Base-by-base conservation (phyloP, 2,797 vertebrate genomes). In the Karalla daura region DNA sequence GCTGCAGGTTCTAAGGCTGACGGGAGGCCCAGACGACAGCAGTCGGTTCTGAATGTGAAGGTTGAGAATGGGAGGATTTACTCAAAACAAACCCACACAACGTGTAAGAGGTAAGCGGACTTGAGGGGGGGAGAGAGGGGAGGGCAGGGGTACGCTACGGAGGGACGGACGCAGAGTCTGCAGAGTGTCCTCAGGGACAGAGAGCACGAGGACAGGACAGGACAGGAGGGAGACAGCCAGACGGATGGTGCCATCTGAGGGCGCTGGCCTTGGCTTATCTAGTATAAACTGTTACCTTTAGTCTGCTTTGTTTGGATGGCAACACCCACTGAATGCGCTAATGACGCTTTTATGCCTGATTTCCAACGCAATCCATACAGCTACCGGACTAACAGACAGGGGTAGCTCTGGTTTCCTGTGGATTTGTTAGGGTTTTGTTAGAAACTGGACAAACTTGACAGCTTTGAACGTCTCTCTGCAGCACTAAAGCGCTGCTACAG, bases 1-100 rank as follows among this genome's bases (percentile, higher is more conserved):
- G 92, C 92, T 94, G 94, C 93, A 94, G 93, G 92, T 93, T 94
- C 93, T 95, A 91, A 94, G 94, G 92, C 93, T 94, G 93, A 93
- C 91, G 54, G 93, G 94, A 85, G 94, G 93, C 90, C 93, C 94
- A 80, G 93, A 95, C 76, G 93, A 95, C 92, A 95, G 93, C 91
- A 94, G 92, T 70, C 92, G 93, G 88, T 94, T 95, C 94, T 95
- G 92, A 94, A 93, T 93, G 90, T 93, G 91, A 84, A 91, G 90
- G 92, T 94, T 88, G 85, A 92, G 79, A 91, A 92, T 83, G 87
- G 90, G 86, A 90, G 86, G 86, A 84, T 92, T 92, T 90, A 92
- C 89, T 91, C 81, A 89, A 90, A 89, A 90, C 80, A 91, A 89
- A 88, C 79, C 90, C 81, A 91, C 70, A 92, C 85, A 91, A 53